phyloP scores from a whole-genome alignment of 2,888 invertebrate species.

The Ormyrus nitidulus region DNA sequence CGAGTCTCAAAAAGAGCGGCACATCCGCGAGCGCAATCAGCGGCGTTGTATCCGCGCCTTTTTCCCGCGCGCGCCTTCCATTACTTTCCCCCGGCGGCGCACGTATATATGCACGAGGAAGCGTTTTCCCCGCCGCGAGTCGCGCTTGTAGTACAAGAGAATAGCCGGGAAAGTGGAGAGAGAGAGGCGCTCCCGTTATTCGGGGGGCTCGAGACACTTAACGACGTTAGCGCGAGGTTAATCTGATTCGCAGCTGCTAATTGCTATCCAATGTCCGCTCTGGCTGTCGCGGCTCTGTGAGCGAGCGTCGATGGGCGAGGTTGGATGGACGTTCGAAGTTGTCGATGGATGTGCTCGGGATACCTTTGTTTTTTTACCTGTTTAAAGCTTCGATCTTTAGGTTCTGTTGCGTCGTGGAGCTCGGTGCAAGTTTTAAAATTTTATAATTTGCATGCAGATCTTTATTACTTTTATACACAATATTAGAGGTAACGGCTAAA shows the following conservation, averaged over 20 bases:
- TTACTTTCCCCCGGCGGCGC: slow-evolving; percentile 17
- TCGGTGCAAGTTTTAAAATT: too few species aligned
- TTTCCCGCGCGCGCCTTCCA: slow-evolving; percentile 23
- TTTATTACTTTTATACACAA: too few species aligned
- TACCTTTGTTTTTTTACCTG: too few species aligned
- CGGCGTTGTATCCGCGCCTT: not conserved
- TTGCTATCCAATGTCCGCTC: slow-evolving; percentile 9
- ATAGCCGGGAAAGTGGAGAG: not conserved
- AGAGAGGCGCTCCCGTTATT: slow-evolving; percentile 26
- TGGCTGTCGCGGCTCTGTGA: not conserved
- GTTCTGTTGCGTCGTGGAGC: too few species aligned
- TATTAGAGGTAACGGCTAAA: too few species aligned
- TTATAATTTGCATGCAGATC: too few species aligned
- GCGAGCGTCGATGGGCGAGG: not conserved
- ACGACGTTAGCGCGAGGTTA: slow-evolving; percentile 13
- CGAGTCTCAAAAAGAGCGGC: too few species aligned
- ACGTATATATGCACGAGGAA: slow-evolving; percentile 6
- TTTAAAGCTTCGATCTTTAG: too few species aligned
- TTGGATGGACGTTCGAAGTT: not conserved
- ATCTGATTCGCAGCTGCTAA: slow-evolving; percentile 30
- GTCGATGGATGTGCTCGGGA: too few species aligned
- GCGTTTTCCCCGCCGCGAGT: not conserved
- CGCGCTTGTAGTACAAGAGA: not conserved
- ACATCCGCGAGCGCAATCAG: slow-evolving; percentile 25
- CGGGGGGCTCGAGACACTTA: not conserved